A percentile compares a stretch with the other conserved stretches of the same genome.
Conservation (phyloP, 1,140 invertebrate genomes). For the Drosophila lacteicornis region DNA sequence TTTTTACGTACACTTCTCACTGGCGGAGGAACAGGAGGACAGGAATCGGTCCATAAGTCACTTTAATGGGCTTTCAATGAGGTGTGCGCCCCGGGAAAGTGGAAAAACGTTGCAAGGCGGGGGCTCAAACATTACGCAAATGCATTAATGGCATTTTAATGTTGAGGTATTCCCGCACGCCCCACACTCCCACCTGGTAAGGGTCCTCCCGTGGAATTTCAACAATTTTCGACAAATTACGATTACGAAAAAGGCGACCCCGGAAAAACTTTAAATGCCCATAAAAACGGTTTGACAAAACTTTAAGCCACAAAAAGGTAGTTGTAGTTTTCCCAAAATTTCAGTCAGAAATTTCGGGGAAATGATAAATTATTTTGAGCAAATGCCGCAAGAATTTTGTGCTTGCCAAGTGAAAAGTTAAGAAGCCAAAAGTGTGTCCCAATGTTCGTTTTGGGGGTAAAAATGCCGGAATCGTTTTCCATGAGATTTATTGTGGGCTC, state of each 20-base stretch:
- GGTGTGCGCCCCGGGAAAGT: conserved; percentile 49
- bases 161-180: conserved; percentile 69
- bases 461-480: conserved; percentile 76
- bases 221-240: conserved; percentile 65
- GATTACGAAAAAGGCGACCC: conserved; percentile 17
- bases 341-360: conserved; percentile 51
- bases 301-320: conserved; percentile 69
- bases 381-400: conserved; percentile 76
- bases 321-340: conserved; percentile 22
- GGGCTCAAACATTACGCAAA: conserved; percentile 76
- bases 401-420: conserved; percentile 70
- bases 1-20: conserved; percentile 62
- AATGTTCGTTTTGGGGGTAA: conserved; percentile 24
- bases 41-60: conserved; percentile 72
- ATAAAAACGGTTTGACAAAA: conserved; percentile 58
- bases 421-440: conserved; percentile 55
- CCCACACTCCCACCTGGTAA: conserved; percentile 6
- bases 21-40: conserved; percentile 30
- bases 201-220: conserved; percentile 32
- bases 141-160: conserved; percentile 83
- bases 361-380: conserved; percentile 81
- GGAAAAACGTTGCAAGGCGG: conserved; percentile 32
- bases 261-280: conserved; percentile 64
- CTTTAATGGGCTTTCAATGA: conserved; percentile 83
- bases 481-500: conserved; percentile 79